These are phyloP conservation scores for Campoplex nolae DNA, from an alignment of 2,888 invertebrate species.

Conservation along the genomic window DNA sequence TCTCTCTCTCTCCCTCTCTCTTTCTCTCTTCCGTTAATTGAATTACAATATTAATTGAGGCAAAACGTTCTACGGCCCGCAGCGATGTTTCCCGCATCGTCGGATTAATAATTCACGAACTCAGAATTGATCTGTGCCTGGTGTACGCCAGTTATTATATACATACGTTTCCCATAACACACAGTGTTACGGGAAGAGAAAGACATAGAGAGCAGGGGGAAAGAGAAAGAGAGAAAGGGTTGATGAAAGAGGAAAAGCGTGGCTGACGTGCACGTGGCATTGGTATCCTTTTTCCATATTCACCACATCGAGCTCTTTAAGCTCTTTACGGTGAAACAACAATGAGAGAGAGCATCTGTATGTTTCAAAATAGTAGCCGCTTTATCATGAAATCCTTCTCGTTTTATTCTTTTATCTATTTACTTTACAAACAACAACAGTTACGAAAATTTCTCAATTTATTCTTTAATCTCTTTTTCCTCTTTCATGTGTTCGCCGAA, in stretches of 20 bases:
- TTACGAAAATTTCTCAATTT: constrained; percentile 35
- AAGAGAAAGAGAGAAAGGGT: not conserved
- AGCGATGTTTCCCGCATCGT: constrained; percentile 68
- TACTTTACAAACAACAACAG: constrained; percentile 41
- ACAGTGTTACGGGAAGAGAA: constrained; percentile 7
- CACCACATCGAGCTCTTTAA: not conserved
- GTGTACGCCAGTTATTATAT: constrained; percentile 43
- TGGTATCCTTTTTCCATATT: constrained; percentile 37
- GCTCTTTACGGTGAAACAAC: constrained; percentile 13
- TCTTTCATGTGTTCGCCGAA: not conserved
- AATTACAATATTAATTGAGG: constrained; percentile 73
- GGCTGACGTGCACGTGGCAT: constrained; percentile 33
- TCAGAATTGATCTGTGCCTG: constrained; percentile 66
- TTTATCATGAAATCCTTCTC: constrained; percentile 2
- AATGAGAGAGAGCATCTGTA: constrained; percentile 13
- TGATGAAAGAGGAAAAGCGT: not conserved
- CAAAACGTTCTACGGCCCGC: constrained; percentile 65
- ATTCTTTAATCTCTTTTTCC: not conserved
- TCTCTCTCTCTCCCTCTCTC: constrained; percentile 50
- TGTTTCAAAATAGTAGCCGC: constrained; percentile 30
- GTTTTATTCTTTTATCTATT: constrained; percentile 51
- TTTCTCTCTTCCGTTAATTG: constrained; percentile 68
- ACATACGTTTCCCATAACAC: constrained; percentile 43
- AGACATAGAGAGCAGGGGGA: not conserved
- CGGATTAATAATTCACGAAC: constrained; percentile 73